phyloP scores from a whole-genome alignment of 1,140 invertebrate genomes.

The Drosophila miranda region DNA sequence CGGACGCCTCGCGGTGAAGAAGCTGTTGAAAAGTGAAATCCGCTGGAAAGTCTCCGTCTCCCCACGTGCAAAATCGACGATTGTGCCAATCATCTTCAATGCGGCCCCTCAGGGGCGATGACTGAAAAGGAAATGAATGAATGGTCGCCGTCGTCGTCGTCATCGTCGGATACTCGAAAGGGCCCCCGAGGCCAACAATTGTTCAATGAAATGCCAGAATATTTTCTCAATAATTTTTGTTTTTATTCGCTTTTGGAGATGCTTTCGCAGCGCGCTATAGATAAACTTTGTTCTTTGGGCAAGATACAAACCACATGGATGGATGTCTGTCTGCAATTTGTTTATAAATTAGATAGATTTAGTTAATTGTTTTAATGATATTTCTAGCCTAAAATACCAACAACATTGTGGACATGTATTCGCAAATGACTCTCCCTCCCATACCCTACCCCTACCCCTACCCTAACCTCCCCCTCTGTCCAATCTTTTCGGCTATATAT shows the following conservation, averaged over 20 bases:
- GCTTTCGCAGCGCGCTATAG: constrained; percentile 67
- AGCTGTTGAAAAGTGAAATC: constrained; percentile 65
- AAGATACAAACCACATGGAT: constrained; percentile 70
- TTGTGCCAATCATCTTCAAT: constrained; percentile 72
- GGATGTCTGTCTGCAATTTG: constrained; percentile 67
- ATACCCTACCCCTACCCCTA: neutral
- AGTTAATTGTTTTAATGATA: constrained; percentile 67
- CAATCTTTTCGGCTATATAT: constrained; percentile 39
- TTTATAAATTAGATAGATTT: constrained; percentile 72
- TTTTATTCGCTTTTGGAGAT: constrained; percentile 58
- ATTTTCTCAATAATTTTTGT: constrained; percentile 61
- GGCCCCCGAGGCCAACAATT: constrained; percentile 50
- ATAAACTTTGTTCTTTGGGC: constrained; percentile 76
- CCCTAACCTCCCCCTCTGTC: constrained; percentile 5
- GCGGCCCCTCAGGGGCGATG: constrained; percentile 43
- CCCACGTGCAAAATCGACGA: constrained; percentile 43
- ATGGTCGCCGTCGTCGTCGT: constrained; percentile 17
- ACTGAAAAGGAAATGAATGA: constrained; percentile 58
- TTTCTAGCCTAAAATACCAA: constrained; percentile 74
- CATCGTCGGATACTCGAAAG: constrained; percentile 10
- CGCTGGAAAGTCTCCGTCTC: constrained; percentile 36
- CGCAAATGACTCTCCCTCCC: constrained; percentile 57
- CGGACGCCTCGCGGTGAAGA: neutral
- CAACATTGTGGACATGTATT: constrained; percentile 60
- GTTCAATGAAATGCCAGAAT: constrained; percentile 45